Conservation (phyloP, 92 coral and sea anemone species). For the Micromussa lordhowensis region DNA sequence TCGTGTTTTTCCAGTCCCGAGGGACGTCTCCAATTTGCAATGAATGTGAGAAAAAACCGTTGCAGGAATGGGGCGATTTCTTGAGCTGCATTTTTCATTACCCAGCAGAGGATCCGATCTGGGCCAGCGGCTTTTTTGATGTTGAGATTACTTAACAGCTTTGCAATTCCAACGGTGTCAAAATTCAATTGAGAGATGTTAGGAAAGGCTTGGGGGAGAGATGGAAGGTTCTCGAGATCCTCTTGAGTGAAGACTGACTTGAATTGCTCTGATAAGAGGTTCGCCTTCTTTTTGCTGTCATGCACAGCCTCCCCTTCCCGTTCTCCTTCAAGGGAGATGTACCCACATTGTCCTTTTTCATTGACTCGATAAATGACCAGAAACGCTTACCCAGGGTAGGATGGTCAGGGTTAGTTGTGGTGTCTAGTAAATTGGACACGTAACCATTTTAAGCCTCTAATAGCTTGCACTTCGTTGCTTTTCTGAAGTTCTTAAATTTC, state of each 20-base stretch:
- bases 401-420: too few species aligned
- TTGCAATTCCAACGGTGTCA: too few species aligned
- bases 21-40: slow-evolving; percentile 19
- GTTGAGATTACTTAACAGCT: slow-evolving; percentile 20
- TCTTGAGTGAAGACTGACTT: slow-evolving; percentile 33
- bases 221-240: slow-evolving; percentile 23
- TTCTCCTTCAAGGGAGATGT: too few species aligned
- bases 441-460: too few species aligned
- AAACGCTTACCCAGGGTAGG: too few species aligned
- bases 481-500: too few species aligned
- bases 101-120: slow-evolving; percentile 46
- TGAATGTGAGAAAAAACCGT: slow-evolving; percentile 17
- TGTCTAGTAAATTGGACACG: too few species aligned
- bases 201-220: slow-evolving; percentile 37
- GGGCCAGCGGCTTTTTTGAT: slow-evolving; percentile 33
- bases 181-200: slow-evolving; percentile 29
- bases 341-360: too few species aligned
- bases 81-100: slow-evolving; percentile 27
- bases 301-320: too few species aligned
- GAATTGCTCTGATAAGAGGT: slow-evolving; percentile 23
- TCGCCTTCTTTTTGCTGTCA: background rate
- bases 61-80: slow-evolving; percentile 18
- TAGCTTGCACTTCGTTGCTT: too few species aligned
- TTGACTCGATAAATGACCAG: too few species aligned
- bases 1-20: slow-evolving; percentile 42